A percentile compares a stretch with the other conserved stretches of the same genome.
phyloP scores from a whole-genome alignment of 2,888 invertebrate species.

The Heteromurus nitidus region DNA sequence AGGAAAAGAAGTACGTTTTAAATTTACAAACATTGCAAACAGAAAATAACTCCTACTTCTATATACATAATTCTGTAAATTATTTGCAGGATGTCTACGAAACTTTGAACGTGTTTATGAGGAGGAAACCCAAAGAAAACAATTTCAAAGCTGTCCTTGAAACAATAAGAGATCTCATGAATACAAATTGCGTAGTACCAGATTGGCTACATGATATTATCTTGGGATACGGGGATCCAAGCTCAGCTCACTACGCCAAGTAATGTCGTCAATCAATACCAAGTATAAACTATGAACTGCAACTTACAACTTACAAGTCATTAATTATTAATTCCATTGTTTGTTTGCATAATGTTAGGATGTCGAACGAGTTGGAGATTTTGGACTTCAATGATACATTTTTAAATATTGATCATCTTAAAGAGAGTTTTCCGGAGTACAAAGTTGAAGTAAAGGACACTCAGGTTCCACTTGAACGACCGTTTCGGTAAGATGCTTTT shows the following conservation, averaged over 20 bases:
- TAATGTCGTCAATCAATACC: too few relatives aligned
- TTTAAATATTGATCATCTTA: constrained; percentile 90
- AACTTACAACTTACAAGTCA: too few relatives aligned
- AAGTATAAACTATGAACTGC: too few relatives aligned
- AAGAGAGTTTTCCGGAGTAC: constrained; percentile 89
- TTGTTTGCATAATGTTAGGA: too few relatives aligned
- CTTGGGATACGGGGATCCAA: constrained; percentile 98
- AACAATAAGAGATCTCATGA: constrained; percentile 99
- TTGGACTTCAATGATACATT: constrained; percentile 99
- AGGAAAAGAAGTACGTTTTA: constrained; percentile 83
- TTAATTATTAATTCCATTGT: too few relatives aligned
- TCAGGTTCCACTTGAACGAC: constrained; percentile 83
- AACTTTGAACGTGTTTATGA: constrained; percentile 96
- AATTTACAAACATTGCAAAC: too few relatives aligned
- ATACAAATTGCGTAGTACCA: constrained; percentile 97
- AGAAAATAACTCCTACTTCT: too few relatives aligned
- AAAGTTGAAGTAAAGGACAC: constrained; percentile 83
- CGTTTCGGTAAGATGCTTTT: constrained; percentile 83
- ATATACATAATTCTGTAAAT: background rate
- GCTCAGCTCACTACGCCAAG: constrained; percentile 96
- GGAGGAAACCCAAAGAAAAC: constrained; percentile 99
- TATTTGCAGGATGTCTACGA: constrained; percentile 85
- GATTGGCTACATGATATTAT: constrained; percentile 98
- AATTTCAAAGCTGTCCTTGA: constrained; percentile 99
- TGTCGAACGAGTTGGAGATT: constrained; percentile 88